These are phyloP conservation scores for Alloscopus bannaensis DNA, from an alignment of 2,888 invertebrate genomes.

Conservation along the genomic window DNA sequence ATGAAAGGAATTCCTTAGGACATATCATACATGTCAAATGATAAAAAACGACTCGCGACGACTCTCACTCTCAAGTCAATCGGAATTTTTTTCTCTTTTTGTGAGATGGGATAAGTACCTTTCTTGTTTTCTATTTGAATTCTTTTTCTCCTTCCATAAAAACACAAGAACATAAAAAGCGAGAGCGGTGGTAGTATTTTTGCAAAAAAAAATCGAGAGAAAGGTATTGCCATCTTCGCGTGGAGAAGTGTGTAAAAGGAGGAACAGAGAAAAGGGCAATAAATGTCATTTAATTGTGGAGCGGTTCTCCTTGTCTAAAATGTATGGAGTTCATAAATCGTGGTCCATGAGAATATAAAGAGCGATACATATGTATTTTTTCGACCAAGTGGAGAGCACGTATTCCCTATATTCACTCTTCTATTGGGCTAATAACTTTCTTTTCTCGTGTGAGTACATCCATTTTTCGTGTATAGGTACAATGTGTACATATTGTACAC, in stretches of 20 bases:
- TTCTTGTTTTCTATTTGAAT: conserved; percentile 19
- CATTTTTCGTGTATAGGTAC: conserved; percentile 1
- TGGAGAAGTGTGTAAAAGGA: background rate
- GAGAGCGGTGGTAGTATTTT: background rate
- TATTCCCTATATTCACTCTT: conserved; percentile 3
- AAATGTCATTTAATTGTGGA: conserved; percentile 73
- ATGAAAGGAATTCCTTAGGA: background rate
- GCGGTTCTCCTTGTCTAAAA: conserved; percentile 57
- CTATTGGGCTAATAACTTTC: conserved; percentile 22
- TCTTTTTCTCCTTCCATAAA: conserved; percentile 6
- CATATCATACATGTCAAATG: conserved; percentile 21
- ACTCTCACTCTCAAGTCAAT: conserved; percentile 1
- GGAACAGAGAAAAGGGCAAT: conserved; percentile 66
- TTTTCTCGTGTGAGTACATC: background rate
- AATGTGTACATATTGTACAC: conserved; percentile 22
- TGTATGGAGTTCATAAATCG: conserved; percentile 73
- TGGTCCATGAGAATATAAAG: conserved; percentile 13
- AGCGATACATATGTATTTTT: conserved; percentile 51
- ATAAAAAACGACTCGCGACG: background rate
- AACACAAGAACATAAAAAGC: background rate
- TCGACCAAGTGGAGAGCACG: conserved; percentile 8
- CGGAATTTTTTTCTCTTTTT: no score
- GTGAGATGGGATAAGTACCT: conserved; percentile 29
- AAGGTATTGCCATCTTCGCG: background rate
- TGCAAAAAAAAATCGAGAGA: background rate